phyloP scores from a whole-genome alignment of 64 coral and sea anemone genomes.

The Hydrozoanthus tunicans region DNA sequence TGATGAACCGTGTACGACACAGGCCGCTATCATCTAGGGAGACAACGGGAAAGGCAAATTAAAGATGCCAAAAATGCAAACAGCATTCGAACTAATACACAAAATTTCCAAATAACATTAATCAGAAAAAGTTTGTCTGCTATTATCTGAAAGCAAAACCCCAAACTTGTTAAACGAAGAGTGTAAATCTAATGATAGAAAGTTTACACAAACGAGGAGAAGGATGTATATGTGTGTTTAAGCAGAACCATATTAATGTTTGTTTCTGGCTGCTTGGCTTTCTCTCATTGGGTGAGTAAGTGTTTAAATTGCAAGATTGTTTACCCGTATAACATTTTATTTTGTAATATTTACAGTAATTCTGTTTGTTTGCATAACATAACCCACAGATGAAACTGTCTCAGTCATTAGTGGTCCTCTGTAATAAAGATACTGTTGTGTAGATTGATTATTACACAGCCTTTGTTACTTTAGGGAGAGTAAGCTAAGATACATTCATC shows the following conservation, averaged over 20 bases:
- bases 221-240: neutral
- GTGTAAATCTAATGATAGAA: neutral
- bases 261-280: neutral
- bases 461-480: neutral
- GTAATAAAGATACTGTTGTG: neutral
- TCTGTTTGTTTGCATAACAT: neutral
- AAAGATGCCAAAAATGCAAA: no score
- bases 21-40: no score
- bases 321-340: neutral
- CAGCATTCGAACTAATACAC: no score
- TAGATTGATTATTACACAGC: neutral
- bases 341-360: neutral
- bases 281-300: neutral
- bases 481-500: neutral
- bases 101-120: neutral
- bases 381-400: neutral
- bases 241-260: neutral
- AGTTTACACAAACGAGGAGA: neutral
- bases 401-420: neutral
- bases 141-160: no score
- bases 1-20: no score
- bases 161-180: neutral
- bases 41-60: no score
- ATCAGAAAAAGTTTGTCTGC: neutral
- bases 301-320: neutral